A percentile compares a stretch with the other conserved stretches of the same genome.
Evolutionary conservation across 2,888 invertebrate species (phyloP).

Genomic region (Cenopis cana): DNA sequence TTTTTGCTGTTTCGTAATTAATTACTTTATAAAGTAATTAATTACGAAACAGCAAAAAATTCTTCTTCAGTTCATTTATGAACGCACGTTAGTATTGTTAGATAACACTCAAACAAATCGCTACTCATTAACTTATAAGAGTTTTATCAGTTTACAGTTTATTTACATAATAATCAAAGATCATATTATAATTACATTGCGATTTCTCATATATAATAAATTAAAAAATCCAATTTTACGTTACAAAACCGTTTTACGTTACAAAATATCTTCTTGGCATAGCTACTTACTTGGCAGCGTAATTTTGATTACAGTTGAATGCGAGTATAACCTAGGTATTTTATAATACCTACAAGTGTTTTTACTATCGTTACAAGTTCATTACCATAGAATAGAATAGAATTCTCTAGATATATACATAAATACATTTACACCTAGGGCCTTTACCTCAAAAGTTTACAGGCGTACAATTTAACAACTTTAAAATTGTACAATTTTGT

Average conservation of each 20-base stretch:
- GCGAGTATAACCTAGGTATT: neutral
- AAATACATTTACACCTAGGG: no score
- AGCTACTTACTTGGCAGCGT: neutral
- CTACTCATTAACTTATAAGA: neutral
- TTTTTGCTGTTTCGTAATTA: conserved; percentile 5
- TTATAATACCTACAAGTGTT: neutral
- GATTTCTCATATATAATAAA: neutral
- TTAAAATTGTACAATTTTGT: no score
- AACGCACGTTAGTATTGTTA: neutral
- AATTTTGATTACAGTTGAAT: neutral
- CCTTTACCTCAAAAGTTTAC: no score
- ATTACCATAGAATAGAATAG: no score
- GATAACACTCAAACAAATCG: neutral
- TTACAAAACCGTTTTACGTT: neutral
- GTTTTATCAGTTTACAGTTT: conserved; percentile 1
- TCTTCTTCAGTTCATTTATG: no score
- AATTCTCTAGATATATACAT: no score
- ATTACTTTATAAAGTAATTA: neutral
- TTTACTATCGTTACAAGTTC: neutral
- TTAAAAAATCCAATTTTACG: no score
- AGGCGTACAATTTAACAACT: no score
- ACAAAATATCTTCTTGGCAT: neutral
- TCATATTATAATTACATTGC: neutral
- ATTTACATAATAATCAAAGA: neutral
- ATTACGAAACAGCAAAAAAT: no score